Evolutionary conservation across 2,888 invertebrate species (phyloP).

Genomic region (Drosophila pseudotakahashii): DNA sequence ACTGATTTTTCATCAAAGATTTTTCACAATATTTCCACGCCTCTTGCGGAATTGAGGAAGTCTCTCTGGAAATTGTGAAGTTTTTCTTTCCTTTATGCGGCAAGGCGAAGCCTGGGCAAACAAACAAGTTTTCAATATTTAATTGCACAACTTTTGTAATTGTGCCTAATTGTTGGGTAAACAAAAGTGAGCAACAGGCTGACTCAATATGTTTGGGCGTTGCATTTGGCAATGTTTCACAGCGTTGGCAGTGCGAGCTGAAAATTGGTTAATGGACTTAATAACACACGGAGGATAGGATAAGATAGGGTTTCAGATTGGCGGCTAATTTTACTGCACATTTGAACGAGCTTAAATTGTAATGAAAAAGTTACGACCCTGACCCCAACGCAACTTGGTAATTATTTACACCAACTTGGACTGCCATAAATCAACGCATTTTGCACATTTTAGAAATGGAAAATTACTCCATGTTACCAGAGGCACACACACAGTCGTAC

Average conservation of each 20-base stretch:
- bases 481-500: slow-evolving; percentile 24
- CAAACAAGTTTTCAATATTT: slow-evolving; percentile 72
- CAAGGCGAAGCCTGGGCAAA: slow-evolving; percentile 6
- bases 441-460: slow-evolving; percentile 40
- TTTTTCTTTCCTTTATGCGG: slow-evolving; percentile 22
- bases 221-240: slow-evolving; percentile 26
- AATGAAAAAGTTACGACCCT: slow-evolving; percentile 31
- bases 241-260: slow-evolving; percentile 16
- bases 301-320: background rate
- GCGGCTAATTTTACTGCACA: background rate
- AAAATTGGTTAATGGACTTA: slow-evolving; percentile 10
- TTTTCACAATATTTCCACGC: slow-evolving; percentile 39
- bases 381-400: slow-evolving; percentile 32
- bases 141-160: slow-evolving; percentile 68
- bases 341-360: slow-evolving; percentile 12
- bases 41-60: slow-evolving; percentile 57
- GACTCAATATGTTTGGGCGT: slow-evolving; percentile 47
- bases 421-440: slow-evolving; percentile 41
- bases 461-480: slow-evolving; percentile 33
- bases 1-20: slow-evolving; percentile 20
- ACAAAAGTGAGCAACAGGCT: slow-evolving; percentile 47
- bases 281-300: background rate
- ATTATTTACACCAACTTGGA: slow-evolving; percentile 33
- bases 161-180: slow-evolving; percentile 73
- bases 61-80: slow-evolving; percentile 38